Evolutionary conservation across 2,113 vertebrate genomes (phyloP).

Genomic region (Grus americana): DNA sequence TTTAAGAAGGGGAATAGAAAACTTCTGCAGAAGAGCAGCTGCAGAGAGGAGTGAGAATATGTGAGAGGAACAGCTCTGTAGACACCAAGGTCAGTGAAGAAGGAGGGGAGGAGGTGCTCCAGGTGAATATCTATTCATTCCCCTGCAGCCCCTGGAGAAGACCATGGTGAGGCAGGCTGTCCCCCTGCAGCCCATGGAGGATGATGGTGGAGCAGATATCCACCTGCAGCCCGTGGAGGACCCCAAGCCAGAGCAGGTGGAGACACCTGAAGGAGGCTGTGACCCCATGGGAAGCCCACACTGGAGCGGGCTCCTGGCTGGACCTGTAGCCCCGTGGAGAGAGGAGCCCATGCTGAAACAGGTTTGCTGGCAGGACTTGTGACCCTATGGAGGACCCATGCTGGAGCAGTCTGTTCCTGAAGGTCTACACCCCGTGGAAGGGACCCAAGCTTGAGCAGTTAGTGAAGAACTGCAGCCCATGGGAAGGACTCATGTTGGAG

Average conservation of each 20-base stretch:
- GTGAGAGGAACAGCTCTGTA: not conserved
- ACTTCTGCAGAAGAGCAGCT: not conserved
- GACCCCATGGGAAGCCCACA: rapidly evolving
- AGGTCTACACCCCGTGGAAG: too few relatives aligned
- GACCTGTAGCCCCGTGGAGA: not conserved
- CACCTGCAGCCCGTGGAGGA: not conserved
- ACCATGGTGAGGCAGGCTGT: not conserved
- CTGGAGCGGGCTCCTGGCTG: not conserved
- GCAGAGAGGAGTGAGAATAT: not conserved
- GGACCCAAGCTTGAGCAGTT: too few relatives aligned
- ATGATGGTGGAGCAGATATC: not conserved
- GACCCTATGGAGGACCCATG: too few relatives aligned
- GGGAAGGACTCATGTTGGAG: too few relatives aligned
- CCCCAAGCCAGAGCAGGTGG: too few relatives aligned
- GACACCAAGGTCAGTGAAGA: not conserved
- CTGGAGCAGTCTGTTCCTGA: too few relatives aligned
- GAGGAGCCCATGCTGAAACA: too few relatives aligned
- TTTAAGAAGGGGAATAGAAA: not conserved
- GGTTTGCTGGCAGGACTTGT: too few relatives aligned
- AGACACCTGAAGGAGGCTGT: not conserved
- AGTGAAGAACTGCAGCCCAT: too few relatives aligned
- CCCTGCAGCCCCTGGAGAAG: too few relatives aligned
- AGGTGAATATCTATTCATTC: too few relatives aligned
- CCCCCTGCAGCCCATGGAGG: too few relatives aligned
- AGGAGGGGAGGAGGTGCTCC: not conserved